Evolutionary conservation across 53 echinoderm and acorn worm species (phyloP).

Genomic region (Pentamera pediparva): DNA sequence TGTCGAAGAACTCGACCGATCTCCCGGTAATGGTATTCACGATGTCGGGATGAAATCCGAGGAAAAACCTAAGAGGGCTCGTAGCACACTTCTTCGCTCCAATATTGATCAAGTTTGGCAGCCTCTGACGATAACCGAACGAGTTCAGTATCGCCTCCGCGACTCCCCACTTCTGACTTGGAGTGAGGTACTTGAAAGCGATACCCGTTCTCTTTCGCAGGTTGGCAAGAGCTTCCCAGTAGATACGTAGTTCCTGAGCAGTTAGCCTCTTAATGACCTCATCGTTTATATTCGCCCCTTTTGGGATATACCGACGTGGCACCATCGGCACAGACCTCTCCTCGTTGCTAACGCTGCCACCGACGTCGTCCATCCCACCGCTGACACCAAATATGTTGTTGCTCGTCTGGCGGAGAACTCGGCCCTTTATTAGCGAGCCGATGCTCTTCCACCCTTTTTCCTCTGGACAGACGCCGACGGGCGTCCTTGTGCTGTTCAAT

Average conservation of each 20-base stretch:
- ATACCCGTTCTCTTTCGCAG: constrained; percentile 13
- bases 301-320: constrained; percentile 1
- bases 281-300: constrained; percentile 3
- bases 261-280: constrained; percentile 20
- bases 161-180: constrained; percentile 55
- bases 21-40: constrained; percentile 59
- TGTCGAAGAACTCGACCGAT: constrained; percentile 78
- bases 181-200: constrained; percentile 18
- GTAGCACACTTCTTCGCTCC: constrained; percentile 91
- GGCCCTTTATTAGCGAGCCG: not conserved
- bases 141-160: constrained; percentile 30
- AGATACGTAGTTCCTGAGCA: constrained; percentile 15
- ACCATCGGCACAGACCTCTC: constrained; percentile 4
- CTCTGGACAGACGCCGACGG: constrained; percentile 6
- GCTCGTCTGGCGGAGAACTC: not conserved
- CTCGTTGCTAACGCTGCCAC: too few species aligned
- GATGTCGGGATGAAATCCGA: constrained; percentile 72
- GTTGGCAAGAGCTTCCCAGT: constrained; percentile 15
- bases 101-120: constrained; percentile 66
- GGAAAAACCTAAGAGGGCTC: constrained; percentile 71
- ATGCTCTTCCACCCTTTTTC: not conserved
- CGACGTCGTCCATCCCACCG: not conserved
- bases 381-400: not conserved
- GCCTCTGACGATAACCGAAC: constrained; percentile 57
- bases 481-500: not conserved